Evolutionary conservation across 2,888 invertebrate genomes (phyloP).

Genomic region (Rhagonycha fulva): DNA sequence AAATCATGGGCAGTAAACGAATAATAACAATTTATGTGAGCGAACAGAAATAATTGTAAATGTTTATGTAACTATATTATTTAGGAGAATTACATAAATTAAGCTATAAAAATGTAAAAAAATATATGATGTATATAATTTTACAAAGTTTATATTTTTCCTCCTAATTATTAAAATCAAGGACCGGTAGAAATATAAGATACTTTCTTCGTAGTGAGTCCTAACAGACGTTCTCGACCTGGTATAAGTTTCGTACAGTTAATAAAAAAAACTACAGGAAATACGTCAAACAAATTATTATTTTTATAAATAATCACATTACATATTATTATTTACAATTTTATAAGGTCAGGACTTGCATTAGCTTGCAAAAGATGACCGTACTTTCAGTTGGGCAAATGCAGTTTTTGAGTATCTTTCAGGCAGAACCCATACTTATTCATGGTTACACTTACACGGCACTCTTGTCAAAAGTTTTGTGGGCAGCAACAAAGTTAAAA

Average conservation of each 20-base stretch:
- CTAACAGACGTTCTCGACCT: too few species aligned
- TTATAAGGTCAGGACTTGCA: neutral
- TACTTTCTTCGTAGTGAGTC: too few species aligned
- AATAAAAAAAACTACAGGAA: neutral
- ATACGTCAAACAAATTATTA: neutral
- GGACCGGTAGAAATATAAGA: too few species aligned
- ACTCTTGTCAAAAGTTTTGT: neutral
- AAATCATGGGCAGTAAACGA: constrained; percentile 59
- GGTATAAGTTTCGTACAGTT: too few species aligned
- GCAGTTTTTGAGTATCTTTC: neutral
- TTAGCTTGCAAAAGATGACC: neutral
- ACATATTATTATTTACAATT: neutral
- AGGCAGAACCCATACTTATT: neutral
- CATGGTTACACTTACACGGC: neutral
- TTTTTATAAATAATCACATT: neutral
- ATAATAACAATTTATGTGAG: constrained; percentile 7
- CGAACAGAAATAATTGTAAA: neutral
- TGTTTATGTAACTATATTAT: neutral
- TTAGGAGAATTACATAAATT: neutral
- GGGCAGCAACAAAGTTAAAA: neutral
- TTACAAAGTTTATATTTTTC: neutral
- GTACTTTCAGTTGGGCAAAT: neutral
- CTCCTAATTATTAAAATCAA: neutral
- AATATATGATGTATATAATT: neutral
- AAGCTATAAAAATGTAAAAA: neutral